Base-by-base conservation (phyloP, 1,140 invertebrate species). In the Bicyclus anynana region DNA sequence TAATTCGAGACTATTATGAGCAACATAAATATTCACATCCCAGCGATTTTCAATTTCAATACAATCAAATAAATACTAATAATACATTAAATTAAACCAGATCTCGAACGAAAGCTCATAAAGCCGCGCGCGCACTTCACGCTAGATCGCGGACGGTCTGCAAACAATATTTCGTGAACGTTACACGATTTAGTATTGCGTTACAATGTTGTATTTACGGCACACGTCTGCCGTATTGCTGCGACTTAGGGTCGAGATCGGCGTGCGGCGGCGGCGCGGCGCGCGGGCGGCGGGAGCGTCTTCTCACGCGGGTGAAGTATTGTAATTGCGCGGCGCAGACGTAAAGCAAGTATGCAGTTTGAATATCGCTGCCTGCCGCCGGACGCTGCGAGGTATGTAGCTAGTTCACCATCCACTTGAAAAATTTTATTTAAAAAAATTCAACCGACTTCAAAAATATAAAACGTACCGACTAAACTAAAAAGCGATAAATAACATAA, bases 251-350 rank as follows among this genome's bases (percentile, higher is more conserved):
- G 2, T 37, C 56, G 16, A 35, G 59, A 51, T 16, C 21, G 16
- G 10, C 18, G 23, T 54, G 21, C 48, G 14, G 10, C 6, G 48
- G 26, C 12, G 26, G 14, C 17, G 27, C 1, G 29, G 20, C 23
- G 12, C 16, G 7, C 38, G 23, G 5, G 44, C 47, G 9, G 44
- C 2, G 29, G 38, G 46, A 51, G 58, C 61, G 46, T 56, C 65
- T 73, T 74, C 71, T 74, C 75, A 74, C 73, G 72, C 67, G 65
- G 61, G 62, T 69, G 68, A 69, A 56, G 65, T 67, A 63, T 72
- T 78, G 67, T 78, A 78, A 78, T 78, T 76, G 73, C 66, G 63
- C 69, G 69, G 62, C 71, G 54, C 53, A 65, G 54, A 63, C 53
- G 69, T 72, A 70, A 74, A 77, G 59, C 59, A 74, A 62, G 65